phyloP scores from a whole-genome alignment of 2,888 invertebrate genomes.

The Pseudoips prasinana region DNA sequence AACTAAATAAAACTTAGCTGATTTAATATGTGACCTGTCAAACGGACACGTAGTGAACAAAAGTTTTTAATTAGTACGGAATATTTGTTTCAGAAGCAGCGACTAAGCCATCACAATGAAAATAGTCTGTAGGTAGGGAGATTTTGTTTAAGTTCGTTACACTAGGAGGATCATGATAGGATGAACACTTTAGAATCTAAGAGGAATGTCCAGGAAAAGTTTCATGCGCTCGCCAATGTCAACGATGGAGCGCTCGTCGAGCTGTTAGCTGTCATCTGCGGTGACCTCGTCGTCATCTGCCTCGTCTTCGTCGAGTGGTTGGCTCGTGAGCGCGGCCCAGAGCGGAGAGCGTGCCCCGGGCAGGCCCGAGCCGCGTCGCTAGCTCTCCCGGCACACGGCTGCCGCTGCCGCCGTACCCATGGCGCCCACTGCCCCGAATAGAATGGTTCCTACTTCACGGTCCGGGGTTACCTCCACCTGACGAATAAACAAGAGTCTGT shows the following conservation, averaged over 20 bases:
- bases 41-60: no score
- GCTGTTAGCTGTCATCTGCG: conserved; percentile 79
- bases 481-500: no score
- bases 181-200: conserved; percentile 67
- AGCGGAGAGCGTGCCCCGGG: conserved; percentile 85
- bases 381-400: conserved; percentile 79
- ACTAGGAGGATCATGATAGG: conserved; percentile 1
- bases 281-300: conserved; percentile 46
- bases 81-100: no score
- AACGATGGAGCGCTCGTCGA: conserved; percentile 77
- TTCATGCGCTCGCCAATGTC: conserved; percentile 80
- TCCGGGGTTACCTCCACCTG: conserved; percentile 78
- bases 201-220: conserved; percentile 82
- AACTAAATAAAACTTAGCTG: no score
- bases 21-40: no score
- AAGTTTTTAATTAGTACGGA: no score
- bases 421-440: conserved; percentile 50
- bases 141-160: background rate
- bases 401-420: conserved; percentile 67
- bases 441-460: conserved; percentile 69
- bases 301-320: conserved; percentile 73
- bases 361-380: conserved; percentile 76
- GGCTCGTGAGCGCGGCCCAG: conserved; percentile 91
- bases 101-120: no score
- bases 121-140: no score